A percentile compares a stretch with the other conserved stretches of the same genome.
Conservation (phyloP, 2,797 vertebrate genomes). For the Gobio occitaniae region DNA sequence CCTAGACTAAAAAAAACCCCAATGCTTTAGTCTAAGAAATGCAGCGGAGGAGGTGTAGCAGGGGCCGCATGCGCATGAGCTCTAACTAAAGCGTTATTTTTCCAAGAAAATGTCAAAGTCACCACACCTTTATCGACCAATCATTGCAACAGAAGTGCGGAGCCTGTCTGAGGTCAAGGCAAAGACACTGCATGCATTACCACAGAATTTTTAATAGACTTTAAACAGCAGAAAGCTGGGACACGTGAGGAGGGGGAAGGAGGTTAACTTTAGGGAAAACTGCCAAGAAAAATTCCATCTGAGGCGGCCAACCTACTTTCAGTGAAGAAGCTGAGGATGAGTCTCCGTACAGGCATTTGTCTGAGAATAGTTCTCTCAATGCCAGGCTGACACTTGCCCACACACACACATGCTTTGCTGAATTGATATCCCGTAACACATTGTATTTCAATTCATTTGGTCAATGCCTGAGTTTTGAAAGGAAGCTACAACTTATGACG, state of each 20-base stretch:
- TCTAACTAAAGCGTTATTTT: conserved; percentile 15
- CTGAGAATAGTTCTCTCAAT: conserved; percentile 59
- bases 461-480: conserved; percentile 11
- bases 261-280: conserved; percentile 69
- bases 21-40: neutral
- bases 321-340: conserved; percentile 76
- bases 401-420: neutral
- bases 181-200: conserved; percentile 74
- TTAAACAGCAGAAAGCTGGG: conserved; percentile 63
- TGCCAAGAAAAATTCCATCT: conserved; percentile 78
- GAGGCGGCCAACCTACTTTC: conserved; percentile 72
- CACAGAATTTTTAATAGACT: conserved; percentile 55
- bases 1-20: neutral
- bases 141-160: conserved; percentile 48
- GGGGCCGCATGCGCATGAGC: neutral
- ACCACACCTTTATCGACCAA: conserved; percentile 46
- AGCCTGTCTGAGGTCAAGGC: conserved; percentile 58
- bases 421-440: neutral
- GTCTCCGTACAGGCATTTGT: conserved; percentile 65
- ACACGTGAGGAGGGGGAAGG: conserved; percentile 52
- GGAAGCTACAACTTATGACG: neutral
- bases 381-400: conserved; percentile 32
- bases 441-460: conserved; percentile 5
- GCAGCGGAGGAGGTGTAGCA: conserved; percentile 16
- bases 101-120: conserved; percentile 47